Conservation (phyloP, 2,797 vertebrate species). For the Leptatherina wallacei region DNA sequence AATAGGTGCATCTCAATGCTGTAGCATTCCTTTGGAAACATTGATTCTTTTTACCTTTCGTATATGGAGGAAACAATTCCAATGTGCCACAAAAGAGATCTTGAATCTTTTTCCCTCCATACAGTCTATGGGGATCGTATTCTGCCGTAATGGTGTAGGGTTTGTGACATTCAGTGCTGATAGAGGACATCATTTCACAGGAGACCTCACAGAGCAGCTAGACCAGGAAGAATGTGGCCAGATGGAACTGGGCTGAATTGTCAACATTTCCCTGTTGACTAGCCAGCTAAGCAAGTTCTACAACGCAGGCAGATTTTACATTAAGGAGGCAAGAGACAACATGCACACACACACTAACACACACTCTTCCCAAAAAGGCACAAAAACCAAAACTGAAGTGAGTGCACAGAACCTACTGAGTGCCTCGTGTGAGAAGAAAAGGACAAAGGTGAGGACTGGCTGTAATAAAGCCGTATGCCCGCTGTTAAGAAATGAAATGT, state of each 20-base stretch:
- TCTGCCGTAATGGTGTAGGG: slow-evolving; percentile 72
- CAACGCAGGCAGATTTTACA: slow-evolving; percentile 77
- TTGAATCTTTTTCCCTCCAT: slow-evolving; percentile 50
- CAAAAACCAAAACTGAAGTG: slow-evolving; percentile 67
- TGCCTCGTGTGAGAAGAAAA: slow-evolving; percentile 65
- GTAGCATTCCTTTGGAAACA: neutral
- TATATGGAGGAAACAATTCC: slow-evolving; percentile 18
- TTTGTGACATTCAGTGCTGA: slow-evolving; percentile 85
- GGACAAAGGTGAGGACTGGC: slow-evolving; percentile 83
- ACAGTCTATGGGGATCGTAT: slow-evolving; percentile 72
- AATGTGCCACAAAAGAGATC: slow-evolving; percentile 45
- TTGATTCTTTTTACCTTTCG: slow-evolving; percentile 16
- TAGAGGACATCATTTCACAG: slow-evolving; percentile 87
- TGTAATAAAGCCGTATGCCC: slow-evolving; percentile 87
- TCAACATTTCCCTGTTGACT: slow-evolving; percentile 81
- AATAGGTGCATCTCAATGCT: neutral
- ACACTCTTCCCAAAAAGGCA: slow-evolving; percentile 33
- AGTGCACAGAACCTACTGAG: slow-evolving; percentile 70
- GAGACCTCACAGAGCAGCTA: slow-evolving; percentile 84
- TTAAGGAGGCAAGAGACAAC: slow-evolving; percentile 67
- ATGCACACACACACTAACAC: slow-evolving; percentile 11
- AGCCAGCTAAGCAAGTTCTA: slow-evolving; percentile 78
- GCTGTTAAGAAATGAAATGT: slow-evolving; percentile 88
- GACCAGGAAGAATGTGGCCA: slow-evolving; percentile 76
- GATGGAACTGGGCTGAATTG: slow-evolving; percentile 81